A percentile compares a stretch with the other conserved stretches of the same genome.
Conservation (phyloP, 2,888 invertebrate genomes). For the Cephalotes varians region DNA sequence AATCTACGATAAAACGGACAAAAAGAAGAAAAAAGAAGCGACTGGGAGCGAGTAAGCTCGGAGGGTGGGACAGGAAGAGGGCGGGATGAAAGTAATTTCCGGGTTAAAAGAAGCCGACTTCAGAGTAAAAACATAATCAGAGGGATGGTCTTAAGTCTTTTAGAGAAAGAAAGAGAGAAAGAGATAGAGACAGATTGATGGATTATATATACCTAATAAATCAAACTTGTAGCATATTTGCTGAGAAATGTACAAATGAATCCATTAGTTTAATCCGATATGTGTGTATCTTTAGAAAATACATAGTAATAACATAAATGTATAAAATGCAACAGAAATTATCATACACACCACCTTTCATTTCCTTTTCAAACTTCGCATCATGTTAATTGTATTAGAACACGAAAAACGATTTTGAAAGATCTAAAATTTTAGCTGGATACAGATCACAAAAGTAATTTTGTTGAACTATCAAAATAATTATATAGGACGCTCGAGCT, state of each 20-base stretch:
- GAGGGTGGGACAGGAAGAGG: slow-evolving; percentile 65
- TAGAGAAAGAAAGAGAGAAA: slow-evolving; percentile 45
- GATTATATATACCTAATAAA: slow-evolving; percentile 39
- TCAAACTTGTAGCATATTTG: slow-evolving; percentile 31
- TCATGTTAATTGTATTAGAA: background rate
- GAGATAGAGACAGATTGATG: slow-evolving; percentile 36
- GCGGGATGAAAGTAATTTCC: slow-evolving; percentile 80
- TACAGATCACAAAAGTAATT: no score
- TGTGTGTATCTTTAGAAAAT: background rate
- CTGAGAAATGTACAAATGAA: background rate
- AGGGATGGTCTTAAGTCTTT: slow-evolving; percentile 72
- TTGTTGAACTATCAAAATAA: no score
- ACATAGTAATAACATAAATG: background rate
- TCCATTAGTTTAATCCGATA: slow-evolving; percentile 8
- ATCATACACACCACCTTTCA: background rate
- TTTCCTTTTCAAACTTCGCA: background rate
- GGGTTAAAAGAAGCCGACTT: slow-evolving; percentile 77
- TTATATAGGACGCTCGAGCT: no score
- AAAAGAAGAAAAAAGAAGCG: slow-evolving; percentile 55
- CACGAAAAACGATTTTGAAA: no score
- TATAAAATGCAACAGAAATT: background rate
- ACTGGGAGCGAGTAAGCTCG: slow-evolving; percentile 37
- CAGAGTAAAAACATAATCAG: slow-evolving; percentile 77
- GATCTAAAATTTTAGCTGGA: no score
- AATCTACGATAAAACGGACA: slow-evolving; percentile 60